Evolutionary conservation across 2,113 vertebrate species (phyloP), one percentile per base, ranked within the genome.

Genomic region (Brachypodius melanocephalos): DNA sequence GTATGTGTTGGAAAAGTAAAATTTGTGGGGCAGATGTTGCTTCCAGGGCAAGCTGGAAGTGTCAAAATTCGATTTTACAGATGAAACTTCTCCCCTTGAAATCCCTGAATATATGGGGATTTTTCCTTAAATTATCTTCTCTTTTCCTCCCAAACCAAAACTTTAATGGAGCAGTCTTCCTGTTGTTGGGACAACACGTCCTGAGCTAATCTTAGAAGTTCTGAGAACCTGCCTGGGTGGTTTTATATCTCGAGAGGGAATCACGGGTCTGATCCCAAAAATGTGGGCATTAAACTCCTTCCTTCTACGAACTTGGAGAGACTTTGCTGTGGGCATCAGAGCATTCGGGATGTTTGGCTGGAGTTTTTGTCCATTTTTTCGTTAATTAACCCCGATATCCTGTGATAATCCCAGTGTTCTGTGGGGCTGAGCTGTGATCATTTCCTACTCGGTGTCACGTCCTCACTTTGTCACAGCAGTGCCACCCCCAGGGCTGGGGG

Each of bases 271-370:
- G 24, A 68, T 72, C 46, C 59, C 31, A 48, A 62, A 66, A 54
- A n/a, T 4, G 17, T 17, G 32, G 6, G 3, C 48, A 0, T 59
- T 22, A 42, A 86, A 54, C 38, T 55, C 14, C 34, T 38, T 28
- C 58, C 10, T 8, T 21, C 6, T 14, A 1, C 24, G 4, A 10
- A 62, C 17, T 1, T 22, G 17, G 32, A 43, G 46, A 19, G 19
- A 4, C 6, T 8, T 1, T 6, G 32, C 65, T 24, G 5, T 24
- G n/a, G 31, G 3, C 26, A 15, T 75, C 17, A 0, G 20, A 5
- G 14, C 1, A 1, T 25, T 63, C 0, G 2, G 40, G 49, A 2
- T 20, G 29, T 59, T n/a, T 24, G 29, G 34, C n/a, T 82, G 7
- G 17, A 55, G 32, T 42, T 88, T 51, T 34, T 62, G 4, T 26